Evolutionary conservation across 2,113 vertebrate species (phyloP).

Genomic region (Ictidomys tridecemlineatus): DNA sequence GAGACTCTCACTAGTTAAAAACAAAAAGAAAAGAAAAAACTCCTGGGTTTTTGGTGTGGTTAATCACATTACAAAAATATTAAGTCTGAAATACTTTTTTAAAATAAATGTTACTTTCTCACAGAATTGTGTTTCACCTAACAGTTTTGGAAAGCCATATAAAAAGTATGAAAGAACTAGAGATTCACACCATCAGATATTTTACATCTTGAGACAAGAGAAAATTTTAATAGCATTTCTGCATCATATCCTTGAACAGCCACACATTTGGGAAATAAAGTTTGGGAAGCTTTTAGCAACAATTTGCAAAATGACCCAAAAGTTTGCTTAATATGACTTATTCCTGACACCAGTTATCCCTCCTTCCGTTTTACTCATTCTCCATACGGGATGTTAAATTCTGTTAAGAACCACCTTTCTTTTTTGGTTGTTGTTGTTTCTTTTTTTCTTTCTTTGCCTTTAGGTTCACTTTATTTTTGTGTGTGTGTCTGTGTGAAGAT

Average conservation of each 20-base stretch:
- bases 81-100: neutral
- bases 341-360: neutral
- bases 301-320: neutral
- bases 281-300: slow-evolving; percentile 18
- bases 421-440: too few species aligned
- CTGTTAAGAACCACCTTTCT: neutral
- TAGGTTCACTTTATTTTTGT: too few species aligned
- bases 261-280: slow-evolving; percentile 1
- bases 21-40: neutral
- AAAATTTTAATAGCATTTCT: slow-evolving; percentile 28
- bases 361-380: neutral
- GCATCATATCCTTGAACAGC: neutral
- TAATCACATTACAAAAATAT: slow-evolving; percentile 38
- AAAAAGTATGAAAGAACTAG: slow-evolving; percentile 25
- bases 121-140: neutral
- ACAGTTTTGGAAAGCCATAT: slow-evolving; percentile 6
- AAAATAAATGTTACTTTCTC: neutral
- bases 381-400: neutral
- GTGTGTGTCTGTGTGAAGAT: too few species aligned
- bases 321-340: neutral
- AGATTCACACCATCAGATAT: neutral
- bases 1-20: neutral
- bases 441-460: too few species aligned
- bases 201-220: neutral
- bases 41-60: neutral